phyloP scores from a whole-genome alignment of 2,797 vertebrate species.

The Tragopan temminckii region DNA sequence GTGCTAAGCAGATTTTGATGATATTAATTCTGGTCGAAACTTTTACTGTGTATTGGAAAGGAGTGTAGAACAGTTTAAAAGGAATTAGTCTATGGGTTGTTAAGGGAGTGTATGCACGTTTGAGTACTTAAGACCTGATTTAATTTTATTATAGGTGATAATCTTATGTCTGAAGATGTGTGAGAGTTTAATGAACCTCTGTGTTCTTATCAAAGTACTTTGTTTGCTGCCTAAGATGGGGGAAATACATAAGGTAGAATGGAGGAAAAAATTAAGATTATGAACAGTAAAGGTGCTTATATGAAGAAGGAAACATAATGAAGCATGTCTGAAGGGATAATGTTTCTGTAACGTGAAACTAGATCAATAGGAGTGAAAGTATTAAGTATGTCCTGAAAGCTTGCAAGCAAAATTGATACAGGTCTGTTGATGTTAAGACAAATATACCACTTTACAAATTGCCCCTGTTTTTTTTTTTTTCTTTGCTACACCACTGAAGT shows the following conservation, averaged over 20 bases:
- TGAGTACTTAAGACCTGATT: background rate
- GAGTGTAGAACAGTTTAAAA: background rate
- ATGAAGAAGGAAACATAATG: background rate
- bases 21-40: background rate
- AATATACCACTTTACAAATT: background rate
- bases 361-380: background rate
- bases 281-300: background rate
- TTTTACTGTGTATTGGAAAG: background rate
- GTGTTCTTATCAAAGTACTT: background rate
- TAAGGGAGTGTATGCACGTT: accelerated
- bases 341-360: background rate
- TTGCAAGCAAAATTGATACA: background rate
- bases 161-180: background rate
- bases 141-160: background rate
- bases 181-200: background rate
- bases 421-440: background rate
- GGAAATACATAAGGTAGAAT: background rate
- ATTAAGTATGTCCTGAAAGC: background rate
- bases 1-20: background rate
- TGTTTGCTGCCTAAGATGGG: background rate
- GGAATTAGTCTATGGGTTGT: background rate
- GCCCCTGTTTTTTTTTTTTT: background rate
- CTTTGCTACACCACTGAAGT: background rate
- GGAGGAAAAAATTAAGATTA: background rate
- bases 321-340: background rate